phyloP scores from a whole-genome alignment of 2,888 invertebrate genomes.

The Scaptomyza polygonia region DNA sequence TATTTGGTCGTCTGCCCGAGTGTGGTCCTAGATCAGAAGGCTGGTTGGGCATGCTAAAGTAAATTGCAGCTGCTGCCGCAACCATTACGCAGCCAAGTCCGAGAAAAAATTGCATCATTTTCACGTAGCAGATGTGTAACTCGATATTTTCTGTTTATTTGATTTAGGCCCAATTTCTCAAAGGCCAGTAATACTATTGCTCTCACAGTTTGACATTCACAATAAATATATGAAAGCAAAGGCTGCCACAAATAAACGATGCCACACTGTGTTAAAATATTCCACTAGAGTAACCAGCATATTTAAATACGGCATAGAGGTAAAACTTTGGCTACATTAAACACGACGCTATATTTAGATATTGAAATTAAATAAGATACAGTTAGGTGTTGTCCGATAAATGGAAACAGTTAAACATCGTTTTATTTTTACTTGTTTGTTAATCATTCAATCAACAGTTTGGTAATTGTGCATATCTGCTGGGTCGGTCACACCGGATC shows the following conservation, averaged over 20 bases:
- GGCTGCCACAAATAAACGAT: slow-evolving; percentile 6
- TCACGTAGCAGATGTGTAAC: background rate
- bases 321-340: no score
- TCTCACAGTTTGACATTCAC: slow-evolving; percentile 10
- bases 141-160: background rate
- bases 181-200: background rate
- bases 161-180: background rate
- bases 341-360: background rate
- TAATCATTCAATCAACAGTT: background rate
- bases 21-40: background rate
- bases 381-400: no score
- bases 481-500: slow-evolving; percentile 30
- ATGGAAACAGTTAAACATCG: background rate
- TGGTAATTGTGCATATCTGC: slow-evolving; percentile 18
- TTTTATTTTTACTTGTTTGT: background rate
- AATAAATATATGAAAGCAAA: slow-evolving; percentile 1
- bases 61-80: slow-evolving; percentile 33
- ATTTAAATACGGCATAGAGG: background rate
- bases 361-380: background rate
- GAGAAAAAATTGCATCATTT: slow-evolving; percentile 40
- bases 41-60: slow-evolving; percentile 14
- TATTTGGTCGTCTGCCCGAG: background rate
- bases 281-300: background rate
- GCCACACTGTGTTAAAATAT: background rate
- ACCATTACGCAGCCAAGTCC: slow-evolving; percentile 35